Percentiles rank a stretch among this genome's conserved stretches.
These are phyloP conservation scores for Lochmaea capreae DNA, from an alignment of 2,888 invertebrate species.

Conservation along the genomic window DNA sequence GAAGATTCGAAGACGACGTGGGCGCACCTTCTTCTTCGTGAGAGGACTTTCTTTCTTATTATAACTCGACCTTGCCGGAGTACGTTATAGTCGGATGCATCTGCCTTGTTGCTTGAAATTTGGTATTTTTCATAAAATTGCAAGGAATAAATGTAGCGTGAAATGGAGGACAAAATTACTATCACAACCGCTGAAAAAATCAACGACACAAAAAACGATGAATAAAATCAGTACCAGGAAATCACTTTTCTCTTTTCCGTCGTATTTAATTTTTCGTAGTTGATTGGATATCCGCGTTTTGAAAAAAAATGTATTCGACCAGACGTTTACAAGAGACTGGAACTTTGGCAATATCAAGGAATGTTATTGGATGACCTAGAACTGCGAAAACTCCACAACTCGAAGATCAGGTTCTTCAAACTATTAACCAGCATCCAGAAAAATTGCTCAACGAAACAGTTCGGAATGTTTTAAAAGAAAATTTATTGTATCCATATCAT, in stretches of 20 bases:
- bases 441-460: too few species aligned
- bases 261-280: neutral
- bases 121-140: slow-evolving; percentile 27
- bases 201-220: neutral
- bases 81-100: slow-evolving; percentile 34
- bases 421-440: too few species aligned
- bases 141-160: slow-evolving; percentile 26
- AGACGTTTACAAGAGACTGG: too few species aligned
- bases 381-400: too few species aligned
- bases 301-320: too few species aligned
- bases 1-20: slow-evolving; percentile 16
- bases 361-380: too few species aligned
- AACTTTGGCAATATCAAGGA: too few species aligned
- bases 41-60: slow-evolving; percentile 41
- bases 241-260: neutral
- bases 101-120: slow-evolving; percentile 16
- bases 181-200: slow-evolving; percentile 9
- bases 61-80: slow-evolving; percentile 41
- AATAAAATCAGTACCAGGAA: neutral
- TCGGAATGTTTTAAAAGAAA: too few species aligned
- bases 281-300: too few species aligned
- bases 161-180: slow-evolving; percentile 18
- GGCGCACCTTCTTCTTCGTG: slow-evolving; percentile 39
- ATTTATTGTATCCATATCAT: too few species aligned
- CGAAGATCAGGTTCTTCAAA: too few species aligned